Percentiles rank a stretch among this genome's conserved stretches.
These are phyloP conservation scores for Pelecanoides urinatrix DNA, from an alignment of 2,113 vertebrate genomes.

Conservation along the genomic window DNA sequence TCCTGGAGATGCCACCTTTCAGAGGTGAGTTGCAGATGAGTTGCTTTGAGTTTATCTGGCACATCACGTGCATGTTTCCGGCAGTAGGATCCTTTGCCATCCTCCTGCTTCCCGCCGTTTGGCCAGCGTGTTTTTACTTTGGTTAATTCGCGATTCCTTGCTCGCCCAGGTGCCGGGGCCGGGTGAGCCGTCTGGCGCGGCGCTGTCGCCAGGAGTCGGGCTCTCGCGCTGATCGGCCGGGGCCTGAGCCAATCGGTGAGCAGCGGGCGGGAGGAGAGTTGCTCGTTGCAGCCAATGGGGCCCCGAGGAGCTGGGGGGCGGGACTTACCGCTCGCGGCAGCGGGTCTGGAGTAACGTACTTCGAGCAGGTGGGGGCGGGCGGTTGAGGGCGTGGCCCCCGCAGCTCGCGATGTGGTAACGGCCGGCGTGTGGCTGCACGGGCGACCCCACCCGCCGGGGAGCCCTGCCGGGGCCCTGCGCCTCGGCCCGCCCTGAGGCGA, in stretches of 20 bases:
- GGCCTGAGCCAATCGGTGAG: not conserved
- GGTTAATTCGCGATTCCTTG: rapidly evolving
- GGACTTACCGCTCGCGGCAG: rapidly evolving
- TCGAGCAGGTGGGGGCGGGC: rapidly evolving
- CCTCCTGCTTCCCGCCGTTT: not conserved
- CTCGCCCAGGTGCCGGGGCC: too few species aligned
- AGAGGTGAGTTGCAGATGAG: rapidly evolving
- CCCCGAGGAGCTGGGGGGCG: not conserved
- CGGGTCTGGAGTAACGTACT: rapidly evolving
- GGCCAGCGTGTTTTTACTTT: rapidly evolving
- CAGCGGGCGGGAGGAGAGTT: not conserved
- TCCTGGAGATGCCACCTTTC: not conserved
- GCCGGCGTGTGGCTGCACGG: not conserved
- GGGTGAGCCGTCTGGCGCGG: rapidly evolving
- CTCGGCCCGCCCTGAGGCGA: not conserved
- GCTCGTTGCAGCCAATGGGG: not conserved
- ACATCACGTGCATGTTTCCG: too few species aligned
- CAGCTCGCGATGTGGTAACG: too few species aligned
- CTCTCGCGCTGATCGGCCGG: not conserved
- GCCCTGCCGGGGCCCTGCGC: too few species aligned
- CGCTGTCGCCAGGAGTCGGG: rapidly evolving
- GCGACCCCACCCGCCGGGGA: too few species aligned
- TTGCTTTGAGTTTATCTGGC: too few species aligned
- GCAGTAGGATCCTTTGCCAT: rapidly evolving
- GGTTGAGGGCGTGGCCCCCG: rapidly evolving